These are phyloP conservation scores for Cantharis rustica DNA, from an alignment of 2,888 invertebrate genomes.

Conservation along the genomic window DNA sequence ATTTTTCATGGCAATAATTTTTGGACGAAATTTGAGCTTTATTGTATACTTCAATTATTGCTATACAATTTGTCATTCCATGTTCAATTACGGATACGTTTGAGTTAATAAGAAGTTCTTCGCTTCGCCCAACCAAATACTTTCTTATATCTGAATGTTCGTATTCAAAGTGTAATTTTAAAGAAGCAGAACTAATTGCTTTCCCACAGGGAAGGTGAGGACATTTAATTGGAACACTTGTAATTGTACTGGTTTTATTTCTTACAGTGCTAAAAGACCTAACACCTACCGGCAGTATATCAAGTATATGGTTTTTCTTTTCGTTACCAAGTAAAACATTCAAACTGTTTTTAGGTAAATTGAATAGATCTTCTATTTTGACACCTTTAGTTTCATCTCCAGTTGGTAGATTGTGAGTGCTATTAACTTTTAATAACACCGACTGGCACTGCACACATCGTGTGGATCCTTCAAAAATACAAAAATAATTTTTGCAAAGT, in stretches of 20 bases:
- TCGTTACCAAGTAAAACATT: conserved; percentile 4
- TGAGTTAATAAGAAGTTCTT: conserved; percentile 11
- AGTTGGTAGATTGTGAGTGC: background rate
- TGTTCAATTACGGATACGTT: conserved; percentile 11
- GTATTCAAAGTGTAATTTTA: conserved; percentile 13
- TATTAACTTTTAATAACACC: conserved; percentile 1
- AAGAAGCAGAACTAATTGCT: conserved; percentile 12
- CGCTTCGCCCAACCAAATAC: conserved; percentile 1
- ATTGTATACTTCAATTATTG: conserved; percentile 9
- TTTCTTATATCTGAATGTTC: conserved; percentile 18
- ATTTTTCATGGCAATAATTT: background rate
- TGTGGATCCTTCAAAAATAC: background rate
- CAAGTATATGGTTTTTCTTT: background rate
- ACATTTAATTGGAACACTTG: conserved; percentile 10
- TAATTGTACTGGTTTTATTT: background rate
- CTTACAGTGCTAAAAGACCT: background rate
- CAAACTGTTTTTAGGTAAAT: conserved; percentile 8
- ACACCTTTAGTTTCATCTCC: background rate
- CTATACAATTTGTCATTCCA: conserved; percentile 14
- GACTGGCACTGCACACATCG: conserved; percentile 15
- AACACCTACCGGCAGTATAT: background rate
- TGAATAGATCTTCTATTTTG: conserved; percentile 15
- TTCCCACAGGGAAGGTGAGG: conserved; percentile 17
- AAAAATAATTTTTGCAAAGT: background rate
- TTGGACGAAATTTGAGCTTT: background rate